Evolutionary conservation across 2,797 vertebrate species (phyloP), one percentile per base, ranked within the genome.

Genomic region (Anolis apletophallus): DNA sequence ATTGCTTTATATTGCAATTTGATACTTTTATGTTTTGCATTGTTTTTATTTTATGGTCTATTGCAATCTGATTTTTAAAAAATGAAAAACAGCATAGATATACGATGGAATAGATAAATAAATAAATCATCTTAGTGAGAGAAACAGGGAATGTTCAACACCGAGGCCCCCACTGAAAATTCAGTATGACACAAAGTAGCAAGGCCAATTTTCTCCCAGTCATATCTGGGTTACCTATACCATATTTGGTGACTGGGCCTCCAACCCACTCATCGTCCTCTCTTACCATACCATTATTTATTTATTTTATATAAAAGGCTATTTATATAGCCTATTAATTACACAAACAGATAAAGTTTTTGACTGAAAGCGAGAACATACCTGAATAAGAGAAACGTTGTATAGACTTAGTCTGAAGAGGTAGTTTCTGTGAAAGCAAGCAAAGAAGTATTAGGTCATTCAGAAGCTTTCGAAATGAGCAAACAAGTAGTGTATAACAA

Each of bases 401-500:
- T 95, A 96, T 85, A 99, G 97, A 95, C 97, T 98, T 96, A 99
- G 97, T 95, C 98, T 97, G 97, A 99, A 99, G 97, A 99, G 98
- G 97, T 97, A 97, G 97, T 99, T 99, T 96, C 99, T 99, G 97
- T 80, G 94, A 74, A 88, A 94, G 91, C 83, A 96, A 93, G 91
- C 93, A 90, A 88, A 36, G 88, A 88, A 92, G 80, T 50, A 14
- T 92, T 92, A 90, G 73, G 50, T 86, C 85, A 75, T 46, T 55
- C 55, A 87, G 69, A 83, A 90, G 46, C 23, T 55, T 88, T 29
- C 21, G 32, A 84, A 64, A n/a, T 54, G 87, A 93, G 54, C 61
- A 16, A 55, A 54, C 1, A n/a, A 57, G 73, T 34, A 46, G 46
- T 46, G 46, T 46, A 40, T 86, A 89, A 75, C 78, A 10, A 81